phyloP scores from a whole-genome alignment of 2,113 vertebrate genomes.

The Eupsittula cactorum region DNA sequence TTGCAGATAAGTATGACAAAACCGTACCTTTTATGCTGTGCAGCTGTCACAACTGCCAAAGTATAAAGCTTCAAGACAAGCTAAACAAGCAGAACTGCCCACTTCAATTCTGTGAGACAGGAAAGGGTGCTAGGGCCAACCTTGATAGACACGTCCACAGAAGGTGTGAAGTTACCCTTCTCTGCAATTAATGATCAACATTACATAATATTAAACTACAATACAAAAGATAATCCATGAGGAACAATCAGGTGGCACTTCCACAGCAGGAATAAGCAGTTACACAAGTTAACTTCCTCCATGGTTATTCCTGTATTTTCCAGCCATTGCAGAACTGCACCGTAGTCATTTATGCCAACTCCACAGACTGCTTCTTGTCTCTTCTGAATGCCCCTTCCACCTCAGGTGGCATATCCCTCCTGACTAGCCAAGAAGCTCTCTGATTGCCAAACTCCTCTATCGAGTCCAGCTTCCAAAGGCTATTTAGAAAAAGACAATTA shows the following conservation, averaged over 20 bases:
- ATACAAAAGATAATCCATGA: not conserved
- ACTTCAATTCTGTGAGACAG: not conserved
- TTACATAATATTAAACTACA: not conserved
- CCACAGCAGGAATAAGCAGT: not conserved
- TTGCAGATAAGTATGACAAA: not conserved
- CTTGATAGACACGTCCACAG: not conserved
- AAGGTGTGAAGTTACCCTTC: not conserved
- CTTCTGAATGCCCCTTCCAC: not conserved
- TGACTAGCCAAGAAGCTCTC: not conserved
- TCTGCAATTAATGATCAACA: not conserved
- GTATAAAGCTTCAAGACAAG: not conserved
- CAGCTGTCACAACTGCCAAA: not conserved
- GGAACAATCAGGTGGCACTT: rapidly evolving
- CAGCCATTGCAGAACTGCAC: not conserved
- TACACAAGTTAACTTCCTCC: not conserved
- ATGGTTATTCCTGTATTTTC: not conserved
- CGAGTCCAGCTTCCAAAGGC: not conserved
- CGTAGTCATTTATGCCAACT: not conserved
- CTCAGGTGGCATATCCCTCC: not conserved
- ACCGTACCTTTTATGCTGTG: not conserved
- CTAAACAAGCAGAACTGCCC: not conserved
- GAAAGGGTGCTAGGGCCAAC: not conserved
- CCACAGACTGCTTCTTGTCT: rapidly evolving
- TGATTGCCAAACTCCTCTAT: not conserved
- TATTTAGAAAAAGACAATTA: not conserved